Conservation (phyloP, 2,888 invertebrate species). For the Torymus tubicola region DNA sequence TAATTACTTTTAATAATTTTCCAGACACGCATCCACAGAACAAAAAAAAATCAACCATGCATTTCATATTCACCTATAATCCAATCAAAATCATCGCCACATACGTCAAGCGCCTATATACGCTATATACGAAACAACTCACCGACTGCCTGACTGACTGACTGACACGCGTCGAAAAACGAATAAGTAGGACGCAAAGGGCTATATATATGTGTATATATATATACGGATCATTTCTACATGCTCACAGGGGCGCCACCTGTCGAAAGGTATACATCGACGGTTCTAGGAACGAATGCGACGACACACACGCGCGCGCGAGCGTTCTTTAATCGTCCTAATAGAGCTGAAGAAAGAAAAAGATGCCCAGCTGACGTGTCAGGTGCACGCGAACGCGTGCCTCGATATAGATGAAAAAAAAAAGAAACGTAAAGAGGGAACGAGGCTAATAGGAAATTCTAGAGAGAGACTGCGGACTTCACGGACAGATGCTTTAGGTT, state of each 20-base stretch:
- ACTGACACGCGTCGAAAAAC: background rate
- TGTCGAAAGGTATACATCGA: background rate
- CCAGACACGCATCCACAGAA: no score
- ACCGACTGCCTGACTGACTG: conserved; percentile 33
- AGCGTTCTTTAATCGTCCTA: conserved; percentile 48
- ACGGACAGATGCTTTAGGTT: conserved; percentile 35
- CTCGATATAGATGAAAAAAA: background rate
- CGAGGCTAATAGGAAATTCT: conserved; percentile 36
- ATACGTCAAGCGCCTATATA: conserved; percentile 27
- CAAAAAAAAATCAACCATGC: no score
- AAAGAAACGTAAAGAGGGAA: conserved; percentile 2
- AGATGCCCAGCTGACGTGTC: conserved; percentile 55
- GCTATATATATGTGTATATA: no score
- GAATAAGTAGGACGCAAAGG: background rate
- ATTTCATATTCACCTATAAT: conserved; percentile 24
- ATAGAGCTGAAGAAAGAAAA: conserved; percentile 34
- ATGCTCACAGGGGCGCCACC: background rate
- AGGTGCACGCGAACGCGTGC: conserved; percentile 37
- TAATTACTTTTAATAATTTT: conserved; percentile 9
- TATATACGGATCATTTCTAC: no score
- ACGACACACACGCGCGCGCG: conserved; percentile 51
- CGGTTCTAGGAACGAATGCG: conserved; percentile 30
- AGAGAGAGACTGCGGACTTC: conserved; percentile 1
- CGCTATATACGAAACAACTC: no score
- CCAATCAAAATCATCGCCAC: conserved; percentile 18